Evolutionary conservation across 1,140 invertebrate genomes (phyloP).

Genomic region (Neodiprion fabricii): DNA sequence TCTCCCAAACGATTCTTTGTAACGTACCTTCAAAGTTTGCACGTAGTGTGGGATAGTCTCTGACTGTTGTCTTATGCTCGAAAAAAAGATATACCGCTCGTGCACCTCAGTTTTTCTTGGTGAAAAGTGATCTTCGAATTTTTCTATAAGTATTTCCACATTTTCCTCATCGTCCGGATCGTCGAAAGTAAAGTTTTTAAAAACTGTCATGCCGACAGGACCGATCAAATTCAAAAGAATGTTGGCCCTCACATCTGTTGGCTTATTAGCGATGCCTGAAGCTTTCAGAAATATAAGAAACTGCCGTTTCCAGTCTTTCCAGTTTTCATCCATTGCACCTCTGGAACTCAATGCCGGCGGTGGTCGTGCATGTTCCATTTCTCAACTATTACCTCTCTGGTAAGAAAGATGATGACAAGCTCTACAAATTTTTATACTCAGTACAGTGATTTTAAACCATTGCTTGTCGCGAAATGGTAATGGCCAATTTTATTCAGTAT

Average conservation of each 20-base stretch:
- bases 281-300: constrained; percentile 32
- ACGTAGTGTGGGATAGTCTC: constrained; percentile 33
- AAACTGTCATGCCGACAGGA: constrained; percentile 24
- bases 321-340: constrained; percentile 29
- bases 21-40: constrained; percentile 28
- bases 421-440: too few species aligned
- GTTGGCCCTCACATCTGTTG: constrained; percentile 24
- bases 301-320: constrained; percentile 34
- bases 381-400: not conserved
- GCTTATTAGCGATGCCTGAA: constrained; percentile 18
- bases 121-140: constrained; percentile 30
- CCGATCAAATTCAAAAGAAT: constrained; percentile 33
- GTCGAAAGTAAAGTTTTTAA: constrained; percentile 25
- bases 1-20: not conserved
- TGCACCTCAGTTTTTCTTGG: constrained; percentile 29
- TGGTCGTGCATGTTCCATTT: constrained; percentile 8
- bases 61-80: constrained; percentile 9
- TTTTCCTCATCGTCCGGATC: constrained; percentile 20
- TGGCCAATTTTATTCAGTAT: too few species aligned
- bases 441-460: too few species aligned
- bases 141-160: constrained; percentile 28
- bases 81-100: constrained; percentile 36
- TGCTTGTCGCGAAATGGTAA: too few species aligned
- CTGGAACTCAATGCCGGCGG: constrained; percentile 23
- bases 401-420: too few species aligned